These are phyloP conservation scores for Coecobrya sp. DNA, from an alignment of 2,888 invertebrate species.

Conservation along the genomic window DNA sequence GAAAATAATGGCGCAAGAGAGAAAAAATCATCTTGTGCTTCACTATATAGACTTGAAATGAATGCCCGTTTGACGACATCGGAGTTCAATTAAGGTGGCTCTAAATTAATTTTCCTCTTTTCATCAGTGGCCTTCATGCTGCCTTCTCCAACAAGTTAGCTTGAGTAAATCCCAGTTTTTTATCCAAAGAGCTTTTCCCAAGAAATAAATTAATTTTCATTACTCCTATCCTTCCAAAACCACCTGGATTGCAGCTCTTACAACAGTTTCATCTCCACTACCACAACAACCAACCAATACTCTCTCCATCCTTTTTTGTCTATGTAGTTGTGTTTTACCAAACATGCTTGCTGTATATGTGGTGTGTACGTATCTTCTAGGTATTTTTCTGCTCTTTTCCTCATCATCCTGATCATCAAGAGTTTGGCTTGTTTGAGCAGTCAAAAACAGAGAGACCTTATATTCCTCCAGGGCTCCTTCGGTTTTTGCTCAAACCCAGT, in stretches of 20 bases:
- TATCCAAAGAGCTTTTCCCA: conserved; percentile 27
- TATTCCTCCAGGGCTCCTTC: not conserved
- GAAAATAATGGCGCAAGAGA: not conserved
- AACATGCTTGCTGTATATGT: no score
- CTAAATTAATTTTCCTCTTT: conserved; percentile 43
- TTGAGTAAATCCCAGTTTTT: not conserved
- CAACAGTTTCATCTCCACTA: not conserved
- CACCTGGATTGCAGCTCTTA: not conserved
- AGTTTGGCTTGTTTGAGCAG: conserved; percentile 8
- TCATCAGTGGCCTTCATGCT: conserved; percentile 27
- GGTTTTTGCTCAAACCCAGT: conserved; percentile 9
- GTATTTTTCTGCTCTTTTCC: not conserved
- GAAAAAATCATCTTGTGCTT: not conserved
- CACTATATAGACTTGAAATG: conserved; percentile 10
- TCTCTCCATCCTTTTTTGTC: not conserved
- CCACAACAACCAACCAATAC: not conserved
- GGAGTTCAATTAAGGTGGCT: conserved; percentile 30
- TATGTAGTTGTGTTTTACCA: no score
- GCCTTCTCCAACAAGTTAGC: not conserved
- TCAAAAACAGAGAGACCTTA: not conserved
- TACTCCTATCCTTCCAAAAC: conserved; percentile 8
- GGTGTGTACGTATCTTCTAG: no score
- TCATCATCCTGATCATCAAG: conserved; percentile 8
- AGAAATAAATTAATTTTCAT: conserved; percentile 54
- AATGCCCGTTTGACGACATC: conserved; percentile 33